Conservation (phyloP, 1,140 invertebrate species). For the Caerostris darwini region DNA sequence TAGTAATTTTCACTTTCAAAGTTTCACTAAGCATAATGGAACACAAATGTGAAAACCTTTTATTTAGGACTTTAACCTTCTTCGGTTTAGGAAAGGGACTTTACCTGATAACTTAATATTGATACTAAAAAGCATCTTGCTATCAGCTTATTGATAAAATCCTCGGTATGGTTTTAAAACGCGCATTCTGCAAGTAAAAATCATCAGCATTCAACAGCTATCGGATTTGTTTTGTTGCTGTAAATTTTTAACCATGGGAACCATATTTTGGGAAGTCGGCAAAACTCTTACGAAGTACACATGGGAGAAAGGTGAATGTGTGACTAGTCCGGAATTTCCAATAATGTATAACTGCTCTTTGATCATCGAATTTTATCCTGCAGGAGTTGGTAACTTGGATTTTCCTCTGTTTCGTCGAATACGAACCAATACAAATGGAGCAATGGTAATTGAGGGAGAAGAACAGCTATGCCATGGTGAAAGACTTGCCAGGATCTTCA, state of each 20-base stretch:
- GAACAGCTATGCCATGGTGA: neutral
- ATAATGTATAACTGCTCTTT: neutral
- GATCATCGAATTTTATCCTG: neutral
- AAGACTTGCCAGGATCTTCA: neutral
- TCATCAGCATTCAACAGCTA: neutral
- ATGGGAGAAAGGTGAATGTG: neutral
- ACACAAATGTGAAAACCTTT: too few species aligned
- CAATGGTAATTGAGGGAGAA: neutral
- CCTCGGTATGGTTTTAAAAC: too few species aligned
- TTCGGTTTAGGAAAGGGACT: neutral
- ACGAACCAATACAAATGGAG: neutral
- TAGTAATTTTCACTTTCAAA: neutral
- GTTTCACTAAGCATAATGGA: too few species aligned
- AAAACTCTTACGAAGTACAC: neutral
- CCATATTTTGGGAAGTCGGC: constrained; percentile 15
- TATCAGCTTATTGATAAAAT: too few species aligned
- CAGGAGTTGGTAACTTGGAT: neutral
- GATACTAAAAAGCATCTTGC: neutral
- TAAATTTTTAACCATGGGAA: neutral
- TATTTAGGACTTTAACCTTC: too few species aligned
- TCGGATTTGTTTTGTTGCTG: neutral
- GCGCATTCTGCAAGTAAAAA: neutral
- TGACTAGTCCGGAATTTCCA: neutral
- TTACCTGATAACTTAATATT: neutral
- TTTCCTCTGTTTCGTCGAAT: neutral